A percentile compares a stretch with the other conserved stretches of the same genome.
Evolutionary conservation across 2,113 vertebrate genomes (phyloP).

Genomic region (Enhydra lutris): DNA sequence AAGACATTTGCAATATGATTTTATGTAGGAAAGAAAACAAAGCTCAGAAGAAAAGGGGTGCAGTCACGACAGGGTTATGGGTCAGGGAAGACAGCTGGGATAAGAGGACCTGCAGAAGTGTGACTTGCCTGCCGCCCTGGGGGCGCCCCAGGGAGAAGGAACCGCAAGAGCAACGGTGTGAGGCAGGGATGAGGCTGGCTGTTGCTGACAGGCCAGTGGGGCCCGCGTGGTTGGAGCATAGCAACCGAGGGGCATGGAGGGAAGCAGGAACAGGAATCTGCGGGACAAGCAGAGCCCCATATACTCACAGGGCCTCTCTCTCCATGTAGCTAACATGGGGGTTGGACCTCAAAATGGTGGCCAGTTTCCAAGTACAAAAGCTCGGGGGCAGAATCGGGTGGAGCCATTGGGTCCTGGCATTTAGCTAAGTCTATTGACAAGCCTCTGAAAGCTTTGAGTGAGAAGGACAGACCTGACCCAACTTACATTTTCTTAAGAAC

Average conservation of each 20-base stretch:
- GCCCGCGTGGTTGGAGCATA: fast-evolving
- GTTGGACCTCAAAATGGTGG: not conserved
- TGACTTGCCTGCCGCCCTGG: fast-evolving
- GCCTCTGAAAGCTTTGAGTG: not conserved
- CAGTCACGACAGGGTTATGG: fast-evolving
- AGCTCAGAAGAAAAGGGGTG: not conserved
- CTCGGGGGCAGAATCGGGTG: fast-evolving
- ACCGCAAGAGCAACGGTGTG: fast-evolving
- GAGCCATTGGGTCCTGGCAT: not conserved
- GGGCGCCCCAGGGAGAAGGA: not conserved
- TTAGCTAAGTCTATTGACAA: not conserved
- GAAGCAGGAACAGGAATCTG: fast-evolving
- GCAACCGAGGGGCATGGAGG: not conserved
- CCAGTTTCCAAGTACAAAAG: not conserved
- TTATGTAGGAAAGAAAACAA: not conserved
- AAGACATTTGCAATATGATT: not conserved
- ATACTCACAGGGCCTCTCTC: not conserved
- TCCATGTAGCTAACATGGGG: fast-evolving
- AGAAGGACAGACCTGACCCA: not conserved
- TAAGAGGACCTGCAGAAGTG: not conserved
- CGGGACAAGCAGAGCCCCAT: no score
- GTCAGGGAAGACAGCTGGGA: not conserved
- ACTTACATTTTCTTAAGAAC: not conserved
- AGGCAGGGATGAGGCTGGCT: not conserved
- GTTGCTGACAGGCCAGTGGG: not conserved